Evolutionary conservation across 2,888 invertebrate species (phyloP).

Genomic region (Diarsia mendica): DNA sequence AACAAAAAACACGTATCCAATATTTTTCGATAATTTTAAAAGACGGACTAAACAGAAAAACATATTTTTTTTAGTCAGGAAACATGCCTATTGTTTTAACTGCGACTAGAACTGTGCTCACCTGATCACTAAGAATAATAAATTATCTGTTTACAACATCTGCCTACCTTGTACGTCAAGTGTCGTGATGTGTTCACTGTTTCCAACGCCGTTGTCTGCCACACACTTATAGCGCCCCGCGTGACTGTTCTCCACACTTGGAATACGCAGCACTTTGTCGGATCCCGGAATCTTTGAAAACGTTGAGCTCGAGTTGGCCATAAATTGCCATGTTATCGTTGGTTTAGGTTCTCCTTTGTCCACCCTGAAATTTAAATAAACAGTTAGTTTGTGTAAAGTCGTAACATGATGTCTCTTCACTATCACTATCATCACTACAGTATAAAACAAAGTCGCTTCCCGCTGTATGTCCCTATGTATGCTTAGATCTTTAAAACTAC

Average conservation of each 20-base stretch:
- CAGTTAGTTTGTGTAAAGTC: not conserved
- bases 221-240: slow-evolving; percentile 54
- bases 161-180: slow-evolving; percentile 49
- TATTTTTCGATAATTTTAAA: too few relatives aligned
- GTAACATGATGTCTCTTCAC: not conserved
- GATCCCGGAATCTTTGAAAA: slow-evolving; percentile 3
- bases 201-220: slow-evolving; percentile 37
- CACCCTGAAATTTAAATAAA: slow-evolving; percentile 23
- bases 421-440: too few relatives aligned
- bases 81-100: too few relatives aligned
- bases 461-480: too few relatives aligned
- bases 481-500: too few relatives aligned
- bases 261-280: slow-evolving; percentile 11
- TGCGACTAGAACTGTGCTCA: not conserved
- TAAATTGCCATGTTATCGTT: slow-evolving; percentile 42
- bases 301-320: not conserved
- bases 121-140: not conserved
- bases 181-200: slow-evolving; percentile 37
- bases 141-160: not conserved
- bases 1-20: too few relatives aligned
- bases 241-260: slow-evolving; percentile 13
- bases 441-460: too few relatives aligned
- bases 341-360: slow-evolving; percentile 48
- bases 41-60: too few relatives aligned
- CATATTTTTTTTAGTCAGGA: too few relatives aligned